Percentiles rank a stretch among this genome's conserved stretches.
Conservation (phyloP, 2,797 vertebrate species). For the Danio aesculapii region DNA sequence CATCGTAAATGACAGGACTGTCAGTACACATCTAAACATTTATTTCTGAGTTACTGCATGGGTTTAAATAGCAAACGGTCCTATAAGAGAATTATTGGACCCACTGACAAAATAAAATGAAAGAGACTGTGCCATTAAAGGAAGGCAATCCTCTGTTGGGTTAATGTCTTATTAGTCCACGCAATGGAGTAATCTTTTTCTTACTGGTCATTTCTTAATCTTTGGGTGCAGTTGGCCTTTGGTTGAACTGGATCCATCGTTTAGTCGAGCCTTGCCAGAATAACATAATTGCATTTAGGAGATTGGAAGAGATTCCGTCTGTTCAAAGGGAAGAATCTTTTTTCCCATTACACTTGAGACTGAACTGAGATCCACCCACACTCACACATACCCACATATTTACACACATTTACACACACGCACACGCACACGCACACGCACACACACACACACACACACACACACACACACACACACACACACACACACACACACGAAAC, state of each 20-base stretch:
- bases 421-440: too few species aligned
- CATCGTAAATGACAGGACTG: constrained; percentile 25
- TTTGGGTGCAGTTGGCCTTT: constrained; percentile 36
- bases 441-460: too few species aligned
- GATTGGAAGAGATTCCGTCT: constrained; percentile 38
- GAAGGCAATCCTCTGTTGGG: constrained; percentile 14
- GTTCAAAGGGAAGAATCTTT: constrained; percentile 41
- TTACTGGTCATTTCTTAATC: constrained; percentile 39
- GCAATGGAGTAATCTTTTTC: constrained; percentile 9
- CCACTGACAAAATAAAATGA: constrained; percentile 1
- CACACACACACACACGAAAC: background rate
- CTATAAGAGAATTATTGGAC: constrained; percentile 8
- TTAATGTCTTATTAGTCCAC: constrained; percentile 20
- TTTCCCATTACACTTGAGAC: constrained; percentile 39
- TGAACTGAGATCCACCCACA: constrained; percentile 41
- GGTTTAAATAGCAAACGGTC: constrained; percentile 8
- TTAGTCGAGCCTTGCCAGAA: constrained; percentile 4
- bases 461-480: too few species aligned
- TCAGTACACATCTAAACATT: constrained; percentile 22
- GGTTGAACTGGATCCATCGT: constrained; percentile 28
- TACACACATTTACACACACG: background rate
- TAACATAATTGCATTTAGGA: constrained; percentile 36
- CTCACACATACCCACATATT: constrained; percentile 28
- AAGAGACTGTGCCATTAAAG: constrained; percentile 8
- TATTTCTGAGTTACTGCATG: constrained; percentile 17